Conservation (phyloP, 2,888 invertebrate species). For the Drosophila monieri region DNA sequence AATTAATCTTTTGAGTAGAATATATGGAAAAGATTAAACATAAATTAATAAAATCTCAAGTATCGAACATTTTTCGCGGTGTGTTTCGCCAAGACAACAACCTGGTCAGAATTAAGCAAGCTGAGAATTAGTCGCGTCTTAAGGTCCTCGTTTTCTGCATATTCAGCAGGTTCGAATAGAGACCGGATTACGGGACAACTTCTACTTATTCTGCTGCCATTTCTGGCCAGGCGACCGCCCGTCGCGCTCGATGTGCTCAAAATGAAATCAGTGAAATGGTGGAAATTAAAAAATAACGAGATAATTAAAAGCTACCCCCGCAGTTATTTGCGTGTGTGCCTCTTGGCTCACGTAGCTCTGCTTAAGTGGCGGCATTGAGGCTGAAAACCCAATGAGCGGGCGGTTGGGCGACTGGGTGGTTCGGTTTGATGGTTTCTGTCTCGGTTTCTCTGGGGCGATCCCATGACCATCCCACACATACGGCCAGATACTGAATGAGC, state of each 20-base stretch:
- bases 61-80: background rate
- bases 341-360: conserved; percentile 65
- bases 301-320: conserved; percentile 81
- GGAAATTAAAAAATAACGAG: conserved; percentile 80
- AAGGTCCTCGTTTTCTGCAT: conserved; percentile 37
- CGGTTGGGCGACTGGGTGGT: conserved; percentile 1
- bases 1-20: background rate
- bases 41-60: background rate
- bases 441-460: conserved; percentile 16
- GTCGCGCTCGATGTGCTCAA: conserved; percentile 56
- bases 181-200: conserved; percentile 30
- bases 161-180: conserved; percentile 33
- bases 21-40: background rate
- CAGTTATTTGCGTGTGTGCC: conserved; percentile 68
- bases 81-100: conserved; percentile 31
- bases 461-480: conserved; percentile 18
- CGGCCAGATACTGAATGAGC: conserved; percentile 34
- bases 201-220: conserved; percentile 4
- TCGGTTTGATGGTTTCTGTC: conserved; percentile 4
- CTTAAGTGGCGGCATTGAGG: conserved; percentile 69
- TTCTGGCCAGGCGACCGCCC: conserved; percentile 23
- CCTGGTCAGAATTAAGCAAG: conserved; percentile 38
- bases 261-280: conserved; percentile 73
- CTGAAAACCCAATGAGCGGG: conserved; percentile 11
- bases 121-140: conserved; percentile 55